phyloP scores from a whole-genome alignment of 1,140 invertebrate species.

The Vanessa tameamea region DNA sequence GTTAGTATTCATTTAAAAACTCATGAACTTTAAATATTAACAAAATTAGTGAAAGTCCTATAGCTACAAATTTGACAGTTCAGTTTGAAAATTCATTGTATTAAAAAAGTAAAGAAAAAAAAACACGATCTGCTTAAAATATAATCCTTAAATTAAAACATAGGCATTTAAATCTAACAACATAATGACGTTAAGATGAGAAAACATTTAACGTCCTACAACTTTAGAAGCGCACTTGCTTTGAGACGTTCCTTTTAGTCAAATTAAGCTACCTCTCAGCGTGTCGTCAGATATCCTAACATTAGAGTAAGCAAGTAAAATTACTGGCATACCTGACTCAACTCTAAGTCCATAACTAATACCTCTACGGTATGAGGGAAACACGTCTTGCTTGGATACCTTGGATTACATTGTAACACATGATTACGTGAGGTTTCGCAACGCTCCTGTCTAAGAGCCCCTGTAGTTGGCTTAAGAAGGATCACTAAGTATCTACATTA shows the following conservation, averaged over 20 bases:
- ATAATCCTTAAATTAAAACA: not conserved
- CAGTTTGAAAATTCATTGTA: not conserved
- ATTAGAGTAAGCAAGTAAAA: slow-evolving; percentile 36
- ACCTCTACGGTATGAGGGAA: slow-evolving; percentile 1
- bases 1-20: too few species aligned
- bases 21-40: too few species aligned
- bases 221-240: slow-evolving; percentile 34
- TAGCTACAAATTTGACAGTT: too few species aligned
- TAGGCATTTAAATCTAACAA: slow-evolving; percentile 21
- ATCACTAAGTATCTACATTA: too few species aligned
- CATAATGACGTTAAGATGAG: slow-evolving; percentile 27
- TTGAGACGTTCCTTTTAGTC: slow-evolving; percentile 46
- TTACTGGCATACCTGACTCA: slow-evolving; percentile 44
- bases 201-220: slow-evolving; percentile 18
- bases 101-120: not conserved
- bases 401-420: slow-evolving; percentile 10
- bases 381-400: slow-evolving; percentile 3
- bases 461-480: not conserved
- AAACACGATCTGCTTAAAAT: not conserved
- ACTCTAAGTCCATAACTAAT: slow-evolving; percentile 16
- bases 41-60: too few species aligned
- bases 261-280: slow-evolving; percentile 45
- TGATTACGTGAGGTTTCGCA: not conserved
- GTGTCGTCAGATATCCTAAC: slow-evolving; percentile 35
- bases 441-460: not conserved